A percentile compares a stretch with the other conserved stretches of the same genome.
These are phyloP conservation scores for Chironomus riparius DNA, from an alignment of 2,888 invertebrate species.

Conservation along the genomic window DNA sequence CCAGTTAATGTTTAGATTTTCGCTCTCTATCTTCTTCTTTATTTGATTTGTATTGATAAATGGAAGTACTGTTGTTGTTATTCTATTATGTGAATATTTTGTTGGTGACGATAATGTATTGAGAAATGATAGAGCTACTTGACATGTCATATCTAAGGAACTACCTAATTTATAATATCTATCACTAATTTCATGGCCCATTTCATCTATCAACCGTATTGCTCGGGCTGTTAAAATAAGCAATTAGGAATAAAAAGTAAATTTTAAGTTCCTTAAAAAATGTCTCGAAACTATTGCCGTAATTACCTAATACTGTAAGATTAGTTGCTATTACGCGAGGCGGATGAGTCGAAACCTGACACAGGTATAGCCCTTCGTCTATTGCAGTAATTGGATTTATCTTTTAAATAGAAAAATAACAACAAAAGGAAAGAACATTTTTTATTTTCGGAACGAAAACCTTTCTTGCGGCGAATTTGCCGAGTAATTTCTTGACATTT, in stretches of 20 bases:
- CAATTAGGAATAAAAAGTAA: not conserved
- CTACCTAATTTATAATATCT: slow-evolving; percentile 67
- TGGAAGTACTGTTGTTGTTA: slow-evolving; percentile 34
- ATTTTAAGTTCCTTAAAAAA: too few species aligned
- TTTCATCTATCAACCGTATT: slow-evolving; percentile 60
- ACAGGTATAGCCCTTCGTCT: slow-evolving; percentile 67
- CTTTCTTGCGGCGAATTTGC: too few species aligned
- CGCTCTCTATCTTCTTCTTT: slow-evolving; percentile 6
- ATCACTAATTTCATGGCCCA: slow-evolving; percentile 58
- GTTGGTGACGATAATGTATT: slow-evolving; percentile 32
- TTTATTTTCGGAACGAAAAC: slow-evolving; percentile 32
- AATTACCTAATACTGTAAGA: slow-evolving; percentile 64
- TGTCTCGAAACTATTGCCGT: not conserved
- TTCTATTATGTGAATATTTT: slow-evolving; percentile 23
- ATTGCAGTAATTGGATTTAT: slow-evolving; percentile 62
- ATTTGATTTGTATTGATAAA: slow-evolving; percentile 28
- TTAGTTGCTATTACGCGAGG: slow-evolving; percentile 66
- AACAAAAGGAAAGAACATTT: not conserved
- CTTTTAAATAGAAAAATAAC: slow-evolving; percentile 31
- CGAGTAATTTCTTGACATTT: too few species aligned
- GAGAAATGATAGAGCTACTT: slow-evolving; percentile 44
- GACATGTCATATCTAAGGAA: slow-evolving; percentile 58
- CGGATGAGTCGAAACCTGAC: slow-evolving; percentile 73
- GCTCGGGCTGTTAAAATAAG: slow-evolving; percentile 52
- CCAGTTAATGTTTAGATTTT: slow-evolving; percentile 28